phyloP scores from a whole-genome alignment of 1,140 invertebrate species.

The Ericerus pela region DNA sequence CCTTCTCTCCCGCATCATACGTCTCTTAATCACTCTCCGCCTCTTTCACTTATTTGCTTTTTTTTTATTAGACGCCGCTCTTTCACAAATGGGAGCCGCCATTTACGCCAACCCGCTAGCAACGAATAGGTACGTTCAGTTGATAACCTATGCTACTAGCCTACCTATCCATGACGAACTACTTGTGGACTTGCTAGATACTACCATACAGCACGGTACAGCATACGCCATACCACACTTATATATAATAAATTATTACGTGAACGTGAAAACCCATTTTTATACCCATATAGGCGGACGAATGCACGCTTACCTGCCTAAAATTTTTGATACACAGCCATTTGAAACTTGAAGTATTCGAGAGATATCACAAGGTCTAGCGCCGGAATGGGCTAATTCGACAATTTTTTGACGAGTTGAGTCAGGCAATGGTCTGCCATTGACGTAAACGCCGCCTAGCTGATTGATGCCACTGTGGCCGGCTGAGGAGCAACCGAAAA shows the following conservation, averaged over 20 bases:
- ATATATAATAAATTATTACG: background rate
- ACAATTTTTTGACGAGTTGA: constrained; percentile 95
- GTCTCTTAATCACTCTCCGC: no score
- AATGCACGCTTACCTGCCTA: constrained; percentile 61
- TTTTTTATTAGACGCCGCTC: no score
- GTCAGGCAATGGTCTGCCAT: constrained; percentile 91
- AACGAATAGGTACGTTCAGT: no score
- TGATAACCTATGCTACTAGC: background rate
- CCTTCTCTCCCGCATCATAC: no score
- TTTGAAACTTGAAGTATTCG: constrained; percentile 92
- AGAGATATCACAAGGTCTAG: constrained; percentile 94
- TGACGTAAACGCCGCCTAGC: constrained; percentile 94
- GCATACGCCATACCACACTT: background rate
- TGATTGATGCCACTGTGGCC: constrained; percentile 96
- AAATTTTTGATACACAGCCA: constrained; percentile 87
- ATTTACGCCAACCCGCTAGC: no score
- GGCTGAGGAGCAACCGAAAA: constrained; percentile 60
- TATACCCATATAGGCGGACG: background rate
- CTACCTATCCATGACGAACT: background rate
- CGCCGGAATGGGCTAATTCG: constrained; percentile 90
- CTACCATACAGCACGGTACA: background rate
- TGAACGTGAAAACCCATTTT: background rate
- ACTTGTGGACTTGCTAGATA: background rate
- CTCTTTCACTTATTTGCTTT: no score
- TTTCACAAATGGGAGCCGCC: no score